Percentiles rank a stretch among this genome's conserved stretches.
Conservation (phyloP, 2,113 vertebrate genomes). For the Nibea albiflora region DNA sequence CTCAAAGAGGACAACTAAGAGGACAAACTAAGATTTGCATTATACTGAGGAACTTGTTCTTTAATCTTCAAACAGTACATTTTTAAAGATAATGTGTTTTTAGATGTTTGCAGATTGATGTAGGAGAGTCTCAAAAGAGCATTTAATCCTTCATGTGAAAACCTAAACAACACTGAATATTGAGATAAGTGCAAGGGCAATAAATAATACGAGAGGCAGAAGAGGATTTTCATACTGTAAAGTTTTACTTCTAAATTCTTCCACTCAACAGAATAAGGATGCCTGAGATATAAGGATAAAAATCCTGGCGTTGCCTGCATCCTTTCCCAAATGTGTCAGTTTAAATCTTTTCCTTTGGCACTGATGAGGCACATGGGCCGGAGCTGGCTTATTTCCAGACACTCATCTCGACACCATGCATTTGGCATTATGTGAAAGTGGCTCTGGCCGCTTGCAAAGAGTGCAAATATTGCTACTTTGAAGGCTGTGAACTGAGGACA, state of each 20-base stretch:
- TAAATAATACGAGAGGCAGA: not conserved
- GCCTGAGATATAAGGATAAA: not conserved
- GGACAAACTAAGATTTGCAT: not conserved
- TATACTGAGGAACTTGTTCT: not conserved
- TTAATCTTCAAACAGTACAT: not conserved
- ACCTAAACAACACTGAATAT: not conserved
- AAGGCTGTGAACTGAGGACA: constrained; percentile 29
- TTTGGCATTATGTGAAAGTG: constrained; percentile 54
- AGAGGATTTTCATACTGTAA: not conserved
- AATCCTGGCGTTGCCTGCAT: constrained; percentile 30
- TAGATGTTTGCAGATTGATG: not conserved
- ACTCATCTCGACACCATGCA: constrained; percentile 24
- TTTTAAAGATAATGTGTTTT: not conserved
- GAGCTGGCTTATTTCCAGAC: constrained; percentile 51
- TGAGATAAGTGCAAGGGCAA: not conserved
- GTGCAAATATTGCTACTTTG: constrained; percentile 49
- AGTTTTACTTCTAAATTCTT: constrained; percentile 4
- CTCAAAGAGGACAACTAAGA: not conserved
- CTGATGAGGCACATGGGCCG: constrained; percentile 40
- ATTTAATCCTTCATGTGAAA: not conserved
- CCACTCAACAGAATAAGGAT: not conserved
- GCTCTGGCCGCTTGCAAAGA: constrained; percentile 41
- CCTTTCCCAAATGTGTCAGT: constrained; percentile 56
- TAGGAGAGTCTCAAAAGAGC: not conserved
- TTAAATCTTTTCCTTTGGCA: constrained; percentile 38